Evolutionary conservation across 2,888 invertebrate species (phyloP).

Genomic region (Apamea anceps): DNA sequence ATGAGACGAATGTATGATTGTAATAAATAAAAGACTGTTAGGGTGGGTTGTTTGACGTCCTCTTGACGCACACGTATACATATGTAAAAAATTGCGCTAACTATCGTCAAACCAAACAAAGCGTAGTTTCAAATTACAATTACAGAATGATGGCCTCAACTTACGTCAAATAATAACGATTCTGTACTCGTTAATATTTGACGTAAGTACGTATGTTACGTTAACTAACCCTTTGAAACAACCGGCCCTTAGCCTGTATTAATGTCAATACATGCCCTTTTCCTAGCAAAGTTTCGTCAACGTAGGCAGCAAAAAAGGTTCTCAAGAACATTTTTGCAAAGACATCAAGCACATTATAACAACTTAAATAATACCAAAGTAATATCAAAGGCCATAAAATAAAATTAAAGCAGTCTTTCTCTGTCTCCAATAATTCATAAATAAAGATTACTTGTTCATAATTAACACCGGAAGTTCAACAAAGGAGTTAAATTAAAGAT

Average conservation of each 20-base stretch:
- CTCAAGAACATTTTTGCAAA: not conserved
- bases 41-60: not conserved
- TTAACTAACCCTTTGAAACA: no score
- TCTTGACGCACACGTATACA: no score
- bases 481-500: conserved; percentile 21
- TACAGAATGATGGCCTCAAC: no score
- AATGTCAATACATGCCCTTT: not conserved
- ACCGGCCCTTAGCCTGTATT: not conserved
- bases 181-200: no score
- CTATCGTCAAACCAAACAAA: no score
- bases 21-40: not conserved
- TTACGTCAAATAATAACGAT: no score
- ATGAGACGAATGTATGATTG: not conserved
- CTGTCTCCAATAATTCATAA: conserved; percentile 20
- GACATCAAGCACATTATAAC: not conserved
- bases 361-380: not conserved
- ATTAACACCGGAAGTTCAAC: conserved; percentile 36
- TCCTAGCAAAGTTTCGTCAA: not conserved
- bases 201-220: no score
- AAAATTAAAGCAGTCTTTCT: not conserved
- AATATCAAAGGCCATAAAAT: not conserved
- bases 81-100: no score
- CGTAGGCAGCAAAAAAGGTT: not conserved
- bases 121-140: no score
- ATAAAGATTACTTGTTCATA: conserved; percentile 38